Percentiles rank a stretch among this genome's conserved stretches.
Evolutionary conservation across 1,140 invertebrate genomes (phyloP).

Genomic region (Euschistus heros): DNA sequence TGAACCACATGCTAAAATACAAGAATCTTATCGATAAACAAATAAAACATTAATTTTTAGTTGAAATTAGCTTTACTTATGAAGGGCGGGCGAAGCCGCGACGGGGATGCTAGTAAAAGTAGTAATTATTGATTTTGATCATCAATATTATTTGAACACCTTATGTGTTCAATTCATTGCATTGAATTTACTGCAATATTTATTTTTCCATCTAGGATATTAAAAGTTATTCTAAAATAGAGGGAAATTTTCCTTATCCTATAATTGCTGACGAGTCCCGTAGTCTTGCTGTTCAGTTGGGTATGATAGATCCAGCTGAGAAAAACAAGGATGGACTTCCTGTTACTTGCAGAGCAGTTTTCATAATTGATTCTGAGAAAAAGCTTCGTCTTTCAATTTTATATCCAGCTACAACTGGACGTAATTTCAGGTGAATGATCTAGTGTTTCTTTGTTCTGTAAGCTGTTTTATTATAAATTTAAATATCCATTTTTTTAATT

Average conservation of each 20-base stretch:
- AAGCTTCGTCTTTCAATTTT: conserved; percentile 74
- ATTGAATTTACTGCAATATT: background rate
- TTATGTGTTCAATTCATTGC: background rate
- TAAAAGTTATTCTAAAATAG: conserved; percentile 52
- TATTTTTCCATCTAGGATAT: conserved; percentile 47
- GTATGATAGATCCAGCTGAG: conserved; percentile 78
- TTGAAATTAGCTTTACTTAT: no score
- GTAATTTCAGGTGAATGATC: conserved; percentile 75
- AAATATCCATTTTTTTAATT: conserved; percentile 27
- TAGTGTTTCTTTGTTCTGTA: background rate
- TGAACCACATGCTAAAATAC: no score
- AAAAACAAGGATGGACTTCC: conserved; percentile 56
- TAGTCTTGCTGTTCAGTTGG: conserved; percentile 61
- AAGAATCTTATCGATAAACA: no score
- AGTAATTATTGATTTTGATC: no score
- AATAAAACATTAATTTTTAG: no score
- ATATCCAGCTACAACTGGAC: conserved; percentile 82
- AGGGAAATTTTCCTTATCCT: conserved; percentile 68
- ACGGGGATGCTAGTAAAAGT: no score
- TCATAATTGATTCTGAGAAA: conserved; percentile 78
- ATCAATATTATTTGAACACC: no score
- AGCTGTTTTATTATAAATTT: background rate
- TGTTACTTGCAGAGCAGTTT: conserved; percentile 71
- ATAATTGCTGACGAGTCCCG: conserved; percentile 78
- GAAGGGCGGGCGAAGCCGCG: no score